Base-by-base conservation (phyloP, 2,797 vertebrate genomes). In the Myotis findleyi region DNA sequence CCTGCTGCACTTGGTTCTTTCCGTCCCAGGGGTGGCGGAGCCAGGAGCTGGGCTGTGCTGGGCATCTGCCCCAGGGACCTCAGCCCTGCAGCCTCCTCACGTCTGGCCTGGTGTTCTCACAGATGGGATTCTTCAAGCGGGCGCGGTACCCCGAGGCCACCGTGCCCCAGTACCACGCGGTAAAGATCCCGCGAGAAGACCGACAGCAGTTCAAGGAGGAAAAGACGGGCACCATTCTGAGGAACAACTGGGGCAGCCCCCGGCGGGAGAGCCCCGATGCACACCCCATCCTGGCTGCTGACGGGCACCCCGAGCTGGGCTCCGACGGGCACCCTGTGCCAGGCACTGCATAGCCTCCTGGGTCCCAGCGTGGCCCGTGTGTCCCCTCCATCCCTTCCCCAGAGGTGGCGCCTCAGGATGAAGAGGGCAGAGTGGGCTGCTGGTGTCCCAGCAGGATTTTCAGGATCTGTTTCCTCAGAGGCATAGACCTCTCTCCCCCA, bases 61-160 rank as follows among this genome's bases (percentile, higher is more conserved):
- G 47, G 44, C 38, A 11, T 89, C 55, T 89, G 49, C 62, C 49
- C 18, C 12, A 23, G 47, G 41, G 0, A 1, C 16, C 33, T 47
- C 71, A 55, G 81, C 16, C 68, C 64, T 25, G 4, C 21, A 38
- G 30, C 6, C 68, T 62, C 12, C 71, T 47, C 49, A 89, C 16
- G 13, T 90, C 51, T 84, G 76, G 55, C 64, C n/a, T 44, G 59
- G 33, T 89, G 33, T 93, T 82, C n/a, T 94, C 41, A 30, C 94
- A 99, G 99, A 98, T 99, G 97, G 99, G 99, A 66, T 99, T 99
- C 97, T 99, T 99, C 98, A 99, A 97, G 92, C 99, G 99, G 53
- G 98, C 98, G 0, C 99, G 98, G 84, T 98, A 98, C 97, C 97
- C 97, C 1, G 99, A 99, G 94, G 99, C 99, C 95, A 98, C 98